phyloP scores from a whole-genome alignment of 2,113 vertebrate genomes.

The Onychostoma macrolepis region DNA sequence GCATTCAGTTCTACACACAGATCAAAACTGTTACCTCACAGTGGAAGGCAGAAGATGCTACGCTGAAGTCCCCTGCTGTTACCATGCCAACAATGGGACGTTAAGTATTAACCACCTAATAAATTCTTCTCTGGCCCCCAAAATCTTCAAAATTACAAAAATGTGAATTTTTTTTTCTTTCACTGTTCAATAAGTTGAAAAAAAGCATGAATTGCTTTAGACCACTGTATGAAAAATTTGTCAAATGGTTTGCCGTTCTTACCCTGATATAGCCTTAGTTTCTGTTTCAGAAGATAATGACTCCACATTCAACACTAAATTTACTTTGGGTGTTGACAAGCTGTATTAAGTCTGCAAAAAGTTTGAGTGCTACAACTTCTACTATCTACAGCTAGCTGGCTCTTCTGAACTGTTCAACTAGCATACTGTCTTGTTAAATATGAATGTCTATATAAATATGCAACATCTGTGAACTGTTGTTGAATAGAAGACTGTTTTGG shows the following conservation, averaged over 20 bases:
- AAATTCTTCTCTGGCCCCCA: not conserved
- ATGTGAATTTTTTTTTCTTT: not conserved
- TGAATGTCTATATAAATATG: not conserved
- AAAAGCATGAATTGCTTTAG: not conserved
- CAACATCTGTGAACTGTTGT: slow-evolving; percentile 8
- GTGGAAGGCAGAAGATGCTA: slow-evolving; percentile 97
- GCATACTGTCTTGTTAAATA: not conserved
- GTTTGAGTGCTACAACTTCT: not conserved
- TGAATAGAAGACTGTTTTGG: not conserved
- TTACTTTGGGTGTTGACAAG: not conserved
- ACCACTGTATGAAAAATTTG: not conserved
- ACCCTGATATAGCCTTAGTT: not conserved
- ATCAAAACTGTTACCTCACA: slow-evolving; percentile 95
- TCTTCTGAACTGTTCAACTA: not conserved
- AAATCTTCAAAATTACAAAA: not conserved
- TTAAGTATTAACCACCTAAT: slow-evolving; percentile 64
- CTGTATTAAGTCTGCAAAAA: not conserved
- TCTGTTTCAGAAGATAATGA: not conserved
- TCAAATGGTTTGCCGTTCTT: not conserved
- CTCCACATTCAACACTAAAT: slow-evolving; percentile 10
- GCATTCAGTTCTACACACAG: slow-evolving; percentile 95
- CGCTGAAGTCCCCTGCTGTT: slow-evolving; percentile 85
- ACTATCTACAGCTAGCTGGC: not conserved
- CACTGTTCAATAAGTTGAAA: not conserved
- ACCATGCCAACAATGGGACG: slow-evolving; percentile 98